A percentile compares a stretch with the other conserved stretches of the same genome.
Evolutionary conservation across 2,113 vertebrate genomes (phyloP).

Genomic region (Ovis aries): ARS-UI_Ramb_v3.0 NC_056065.1:77238501-77239000

Average conservation of each 20-base stretch:
- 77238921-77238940: not conserved
- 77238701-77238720: not conserved
- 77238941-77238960: not conserved
- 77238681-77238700: not conserved
- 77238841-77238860: not conserved
- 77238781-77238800: not conserved
- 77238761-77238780: not conserved
- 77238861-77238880: not conserved
- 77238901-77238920: not conserved
- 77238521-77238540: not conserved
- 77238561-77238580: rapidly evolving
- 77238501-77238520: not conserved
- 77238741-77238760: not conserved
- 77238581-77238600: not conserved
- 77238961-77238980: not conserved
- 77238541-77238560: no score
- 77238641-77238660: not conserved
- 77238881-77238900: not conserved
- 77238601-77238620: not conserved
- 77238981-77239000: not conserved
- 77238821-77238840: not conserved
- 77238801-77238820: not conserved
- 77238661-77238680: not conserved
- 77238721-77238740: not conserved
- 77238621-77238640: not conserved